Conservation (phyloP, 1,140 invertebrate genomes). For the Lithobius niger region DNA sequence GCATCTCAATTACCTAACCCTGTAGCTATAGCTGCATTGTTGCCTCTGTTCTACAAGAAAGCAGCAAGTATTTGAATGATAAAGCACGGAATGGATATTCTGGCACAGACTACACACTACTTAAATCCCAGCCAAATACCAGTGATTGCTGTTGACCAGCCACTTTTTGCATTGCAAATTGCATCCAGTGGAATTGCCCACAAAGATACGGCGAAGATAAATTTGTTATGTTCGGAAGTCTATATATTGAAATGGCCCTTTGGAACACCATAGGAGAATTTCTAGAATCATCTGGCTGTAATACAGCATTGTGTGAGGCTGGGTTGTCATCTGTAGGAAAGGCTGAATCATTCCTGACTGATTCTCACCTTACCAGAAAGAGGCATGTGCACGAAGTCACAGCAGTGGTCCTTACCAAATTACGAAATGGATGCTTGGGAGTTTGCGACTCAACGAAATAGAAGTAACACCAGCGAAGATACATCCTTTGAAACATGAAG, state of each 20-base stretch:
- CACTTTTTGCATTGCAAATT: constrained; percentile 18
- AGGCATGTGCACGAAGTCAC: not conserved
- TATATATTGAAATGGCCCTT: constrained; percentile 14
- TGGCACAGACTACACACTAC: constrained; percentile 9
- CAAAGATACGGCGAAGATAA: constrained; percentile 14
- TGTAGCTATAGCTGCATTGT: not conserved
- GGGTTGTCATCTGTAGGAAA: not conserved
- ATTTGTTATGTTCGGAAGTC: constrained; percentile 14
- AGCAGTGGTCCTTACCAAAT: constrained; percentile 5
- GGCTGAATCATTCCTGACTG: not conserved
- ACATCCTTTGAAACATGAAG: not conserved
- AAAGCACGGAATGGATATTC: constrained; percentile 15
- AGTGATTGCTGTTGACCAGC: constrained; percentile 18
- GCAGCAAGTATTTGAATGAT: constrained; percentile 14
- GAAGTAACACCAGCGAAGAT: too few relatives aligned
- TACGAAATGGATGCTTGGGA: constrained; percentile 11
- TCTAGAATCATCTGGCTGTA: not conserved
- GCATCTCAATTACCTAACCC: not conserved
- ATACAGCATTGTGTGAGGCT: not conserved
- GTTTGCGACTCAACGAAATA: not conserved
- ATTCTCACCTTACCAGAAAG: not conserved
- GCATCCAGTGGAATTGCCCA: constrained; percentile 20
- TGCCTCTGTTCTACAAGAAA: constrained; percentile 14
- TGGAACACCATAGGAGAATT: not conserved
- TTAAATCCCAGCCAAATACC: constrained; percentile 21